Conservation (phyloP, 2,888 invertebrate species). For the Eudemis profundana region DNA sequence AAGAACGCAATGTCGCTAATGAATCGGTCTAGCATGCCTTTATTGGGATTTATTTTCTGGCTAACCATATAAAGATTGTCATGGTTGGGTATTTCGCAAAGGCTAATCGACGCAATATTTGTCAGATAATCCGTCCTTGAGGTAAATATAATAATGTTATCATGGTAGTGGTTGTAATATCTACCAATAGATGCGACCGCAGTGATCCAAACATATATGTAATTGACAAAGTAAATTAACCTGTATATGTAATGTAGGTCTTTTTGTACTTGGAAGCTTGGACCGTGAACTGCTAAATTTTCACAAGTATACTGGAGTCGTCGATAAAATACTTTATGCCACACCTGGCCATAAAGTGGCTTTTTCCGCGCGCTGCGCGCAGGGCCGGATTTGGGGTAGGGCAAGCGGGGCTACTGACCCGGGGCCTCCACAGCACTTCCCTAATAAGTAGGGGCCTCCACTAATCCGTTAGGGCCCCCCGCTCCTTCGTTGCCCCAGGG, state of each 20-base stretch:
- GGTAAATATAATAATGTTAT: slow-evolving; percentile 81
- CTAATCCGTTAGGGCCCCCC: no score
- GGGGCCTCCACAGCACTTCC: no score
- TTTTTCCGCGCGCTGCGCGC: no score
- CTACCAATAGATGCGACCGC: slow-evolving; percentile 77
- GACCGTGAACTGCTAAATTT: slow-evolving; percentile 85
- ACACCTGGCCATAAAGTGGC: slow-evolving; percentile 56
- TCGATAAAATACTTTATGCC: slow-evolving; percentile 62
- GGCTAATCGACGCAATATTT: slow-evolving; percentile 87
- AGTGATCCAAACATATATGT: slow-evolving; percentile 81
- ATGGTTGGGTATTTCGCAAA: slow-evolving; percentile 87
- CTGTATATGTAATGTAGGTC: slow-evolving; percentile 82
- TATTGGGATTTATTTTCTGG: slow-evolving; percentile 68
- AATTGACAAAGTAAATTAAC: slow-evolving; percentile 83
- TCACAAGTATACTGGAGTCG: slow-evolving; percentile 68
- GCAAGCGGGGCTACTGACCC: no score
- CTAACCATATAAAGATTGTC: slow-evolving; percentile 84
- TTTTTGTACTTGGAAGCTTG: slow-evolving; percentile 82
- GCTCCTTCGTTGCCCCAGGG: no score
- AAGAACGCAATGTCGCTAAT: slow-evolving; percentile 86
- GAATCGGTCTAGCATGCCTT: slow-evolving; percentile 79
- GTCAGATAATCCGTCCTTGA: slow-evolving; percentile 83
- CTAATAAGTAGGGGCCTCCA: no score
- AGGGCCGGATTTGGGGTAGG: no score
- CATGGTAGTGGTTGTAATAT: slow-evolving; percentile 77